phyloP scores from a whole-genome alignment of 1,140 invertebrate species.

The Drosophila persimilis region DNA sequence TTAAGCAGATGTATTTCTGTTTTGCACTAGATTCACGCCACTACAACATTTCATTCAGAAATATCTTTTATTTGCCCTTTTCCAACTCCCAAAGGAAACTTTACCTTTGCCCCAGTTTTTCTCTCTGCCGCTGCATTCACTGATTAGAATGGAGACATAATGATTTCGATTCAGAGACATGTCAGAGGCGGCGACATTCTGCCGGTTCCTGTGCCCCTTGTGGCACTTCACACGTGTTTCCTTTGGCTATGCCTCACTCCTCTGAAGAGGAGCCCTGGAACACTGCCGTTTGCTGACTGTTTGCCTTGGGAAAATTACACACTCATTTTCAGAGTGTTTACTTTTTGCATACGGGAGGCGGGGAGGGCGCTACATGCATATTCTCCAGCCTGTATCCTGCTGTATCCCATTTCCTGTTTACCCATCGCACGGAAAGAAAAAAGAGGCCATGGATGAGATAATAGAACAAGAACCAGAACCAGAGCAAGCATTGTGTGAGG shows the following conservation, averaged over 20 bases:
- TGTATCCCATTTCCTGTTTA: constrained; percentile 74
- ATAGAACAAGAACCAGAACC: constrained; percentile 8
- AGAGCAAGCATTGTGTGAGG: constrained; percentile 31
- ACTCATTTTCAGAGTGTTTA: constrained; percentile 75
- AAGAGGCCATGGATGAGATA: constrained; percentile 37
- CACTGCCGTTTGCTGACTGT: constrained; percentile 31
- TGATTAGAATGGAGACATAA: constrained; percentile 62
- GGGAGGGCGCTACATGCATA: constrained; percentile 32
- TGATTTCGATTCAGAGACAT: constrained; percentile 48
- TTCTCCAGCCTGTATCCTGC: constrained; percentile 53
- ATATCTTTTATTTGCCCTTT: constrained; percentile 6
- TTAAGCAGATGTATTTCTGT: neutral
- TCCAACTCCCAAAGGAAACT: constrained; percentile 20
- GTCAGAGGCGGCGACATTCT: constrained; percentile 32
- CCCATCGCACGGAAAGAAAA: constrained; percentile 29
- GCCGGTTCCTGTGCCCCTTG: constrained; percentile 49
- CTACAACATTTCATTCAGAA: constrained; percentile 12
- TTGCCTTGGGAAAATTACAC: constrained; percentile 77
- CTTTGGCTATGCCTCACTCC: constrained; percentile 26
- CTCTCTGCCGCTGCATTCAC: constrained; percentile 16
- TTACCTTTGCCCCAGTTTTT: constrained; percentile 52
- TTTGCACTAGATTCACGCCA: neutral
- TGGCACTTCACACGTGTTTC: constrained; percentile 56
- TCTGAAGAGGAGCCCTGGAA: neutral
- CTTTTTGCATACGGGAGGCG: constrained; percentile 61